Base-by-base conservation (phyloP, 2,888 invertebrate species). In the Amphipyra berbera region DNA sequence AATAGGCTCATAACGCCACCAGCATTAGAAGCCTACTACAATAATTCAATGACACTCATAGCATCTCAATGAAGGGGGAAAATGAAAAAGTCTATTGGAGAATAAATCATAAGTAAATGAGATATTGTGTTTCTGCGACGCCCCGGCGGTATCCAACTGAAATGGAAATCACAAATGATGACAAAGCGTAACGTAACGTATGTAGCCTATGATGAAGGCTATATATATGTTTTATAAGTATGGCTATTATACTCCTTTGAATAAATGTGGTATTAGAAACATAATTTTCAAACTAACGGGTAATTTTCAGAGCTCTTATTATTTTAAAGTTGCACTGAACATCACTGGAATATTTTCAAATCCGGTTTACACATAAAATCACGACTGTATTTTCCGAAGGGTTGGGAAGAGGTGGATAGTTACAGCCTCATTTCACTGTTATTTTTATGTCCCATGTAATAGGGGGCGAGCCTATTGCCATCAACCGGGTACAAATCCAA, bases 81-180 rank as follows among this genome's bases (percentile, higher is more conserved):
- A 88, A 83, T 82, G 85, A 86, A 84, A 87, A 88, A 84, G 82
- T 85, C 79, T 87, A 89, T 89, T 88, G 86, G 79, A 82, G 83
- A 86, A 91, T 91, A 91, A 90, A 91, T 91, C 91, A 91, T 86
- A 89, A 88, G 84, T 84, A 91, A 91, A 91, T 90, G 90, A 90
- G 90, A 89, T 89, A 90, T 84, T 87, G 87, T 87, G 81, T 80
- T 83, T 78, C 77, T 79, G 78, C 75, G 79, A 68, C 79, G 81
- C 82, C 82, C 83, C 84, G 80, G 78, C 84, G 73, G 82, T 82
- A 80, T 80, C 78, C 80, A 81, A 73, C 82, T 85, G 82, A 85
- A 90, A 90, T 89, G 84, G 85, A 85, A 83, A 83, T 84, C 86
- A 78, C 79, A 87, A 88, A 88, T 88, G 88, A 90, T 90, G 90